Percentiles rank a stretch among this genome's conserved stretches.
phyloP scores from a whole-genome alignment of 1,140 invertebrate species.

The Meloidogyne chitwoodi region DNA sequence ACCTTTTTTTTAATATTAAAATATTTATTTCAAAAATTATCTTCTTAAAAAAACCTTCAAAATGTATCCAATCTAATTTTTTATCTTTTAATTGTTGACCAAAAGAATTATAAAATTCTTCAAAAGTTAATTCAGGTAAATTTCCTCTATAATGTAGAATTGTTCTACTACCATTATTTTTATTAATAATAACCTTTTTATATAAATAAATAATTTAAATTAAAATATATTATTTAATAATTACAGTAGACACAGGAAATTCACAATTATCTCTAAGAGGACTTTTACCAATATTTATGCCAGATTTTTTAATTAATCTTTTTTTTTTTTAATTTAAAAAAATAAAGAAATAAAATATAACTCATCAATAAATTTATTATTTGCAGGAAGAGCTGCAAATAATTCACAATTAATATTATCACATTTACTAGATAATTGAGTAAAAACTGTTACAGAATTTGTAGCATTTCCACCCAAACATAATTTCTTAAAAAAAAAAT shows the following conservation, averaged over 20 bases:
- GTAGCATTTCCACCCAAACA: constrained; percentile 36
- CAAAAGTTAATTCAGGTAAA: constrained; percentile 25
- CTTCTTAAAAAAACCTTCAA: constrained; percentile 28
- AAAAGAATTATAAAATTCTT: constrained; percentile 35
- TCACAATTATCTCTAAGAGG: not conserved
- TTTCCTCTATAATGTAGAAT: constrained; percentile 40
- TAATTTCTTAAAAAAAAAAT: not conserved
- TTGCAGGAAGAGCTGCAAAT: constrained; percentile 26
- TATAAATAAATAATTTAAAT: not conserved
- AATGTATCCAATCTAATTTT: constrained; percentile 34
- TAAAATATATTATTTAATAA: not conserved
- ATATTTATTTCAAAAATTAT: too few relatives aligned
- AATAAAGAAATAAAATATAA: not conserved
- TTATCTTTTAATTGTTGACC: not conserved
- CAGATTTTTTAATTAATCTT: constrained; percentile 11
- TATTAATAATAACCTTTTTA: constrained; percentile 21
- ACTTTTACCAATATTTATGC: constrained; percentile 1
- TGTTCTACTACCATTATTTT: constrained; percentile 32
- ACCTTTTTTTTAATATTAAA: too few relatives aligned
- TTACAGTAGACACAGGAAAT: constrained; percentile 34
- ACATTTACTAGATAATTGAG: constrained; percentile 9
- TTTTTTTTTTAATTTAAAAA: constrained; percentile 3
- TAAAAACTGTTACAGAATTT: constrained; percentile 28
- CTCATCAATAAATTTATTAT: constrained; percentile 27
- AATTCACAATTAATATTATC: constrained; percentile 15